Evolutionary conservation across 2,113 vertebrate species (phyloP), one percentile per base, ranked within the genome.

Genomic region (Cairina moschata): DNA sequence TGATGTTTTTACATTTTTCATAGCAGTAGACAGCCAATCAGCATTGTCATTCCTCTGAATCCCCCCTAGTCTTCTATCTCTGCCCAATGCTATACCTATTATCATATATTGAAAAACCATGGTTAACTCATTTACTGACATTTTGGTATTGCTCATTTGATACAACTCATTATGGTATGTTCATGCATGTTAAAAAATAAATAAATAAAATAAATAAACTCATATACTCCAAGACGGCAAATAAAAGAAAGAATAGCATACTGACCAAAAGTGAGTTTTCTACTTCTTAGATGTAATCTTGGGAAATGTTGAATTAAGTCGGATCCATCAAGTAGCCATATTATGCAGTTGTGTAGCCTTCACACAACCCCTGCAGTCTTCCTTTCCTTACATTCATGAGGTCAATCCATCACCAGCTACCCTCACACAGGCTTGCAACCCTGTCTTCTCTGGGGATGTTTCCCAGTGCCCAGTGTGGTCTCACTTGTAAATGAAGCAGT

Each of bases 341-440:
- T 75, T 36, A 32, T 0, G 2, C 18, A n/a, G 21, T 11, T 65
- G 10, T 21, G 13, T 60, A 62, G 25, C 18, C 28, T 10, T 67
- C 32, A 26, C 0, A 0, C 9, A 74, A 44, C 21, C 62, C 36
- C 56, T 17, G 22, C 16, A 42, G 46, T 7, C 34, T 63, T 67
- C 63, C 34, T 67, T 46, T 42, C 15, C 28, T 11, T 29, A 20
- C 4, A 8, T 32, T 71, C 31, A 31, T 26, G 52, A 66, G 40
- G 29, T 76, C 52, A 76, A 26, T 25, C 17, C 54, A 20, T 17
- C 25, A 13, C 10, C 5, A 2, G 52, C 16, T 65, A 9, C 32
- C 25, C 32, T 91, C 76, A 79, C 18, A 36, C 15, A 52, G 40
- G 8, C 9, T 69, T 69, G 17, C 11, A 59, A 29, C 0, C 0